These are phyloP conservation scores for Desmophyllum pertusum DNA, from an alignment of 92 coral and sea anemone species.

Conservation along the genomic window DNA sequence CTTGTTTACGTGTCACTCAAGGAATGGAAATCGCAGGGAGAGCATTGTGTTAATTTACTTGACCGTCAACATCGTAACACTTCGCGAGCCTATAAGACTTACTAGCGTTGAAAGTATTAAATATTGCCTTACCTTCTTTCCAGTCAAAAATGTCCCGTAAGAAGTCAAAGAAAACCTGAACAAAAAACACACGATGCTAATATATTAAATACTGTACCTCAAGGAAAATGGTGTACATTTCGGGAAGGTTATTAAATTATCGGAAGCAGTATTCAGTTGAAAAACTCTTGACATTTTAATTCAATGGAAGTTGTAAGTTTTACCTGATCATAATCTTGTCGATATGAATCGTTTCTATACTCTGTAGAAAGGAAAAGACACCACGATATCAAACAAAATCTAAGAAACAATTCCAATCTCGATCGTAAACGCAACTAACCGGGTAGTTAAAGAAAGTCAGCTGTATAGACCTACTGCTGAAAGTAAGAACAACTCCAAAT, in stretches of 20 bases:
- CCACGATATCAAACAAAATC: constrained; percentile 8
- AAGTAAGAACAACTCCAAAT: not conserved
- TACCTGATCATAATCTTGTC: constrained; percentile 64
- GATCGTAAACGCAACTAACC: not conserved
- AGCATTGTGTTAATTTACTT: constrained; percentile 8
- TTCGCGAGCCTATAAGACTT: not conserved
- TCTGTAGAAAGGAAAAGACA: constrained; percentile 40
- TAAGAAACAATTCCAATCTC: not conserved
- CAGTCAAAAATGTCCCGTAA: constrained; percentile 82
- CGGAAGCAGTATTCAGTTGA: not conserved
- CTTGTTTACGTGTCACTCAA: constrained; percentile 38
- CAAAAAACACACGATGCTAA: constrained; percentile 13
- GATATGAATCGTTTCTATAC: constrained; percentile 54
- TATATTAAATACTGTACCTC: constrained; percentile 14
- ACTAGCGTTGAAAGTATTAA: not conserved
- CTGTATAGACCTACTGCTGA: not conserved
- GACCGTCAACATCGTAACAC: constrained; percentile 8
- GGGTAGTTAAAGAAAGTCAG: not conserved
- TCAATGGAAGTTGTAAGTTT: constrained; percentile 6
- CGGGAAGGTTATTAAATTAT: not conserved
- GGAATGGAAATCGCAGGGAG: not conserved
- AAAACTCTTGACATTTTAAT: constrained; percentile 4
- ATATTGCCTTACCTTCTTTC: constrained; percentile 57
- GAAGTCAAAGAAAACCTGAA: constrained; percentile 97
- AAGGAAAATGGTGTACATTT: constrained; percentile 17